Conservation (phyloP, 2,797 vertebrate species). For the Melanotaenia pygmaea region DNA sequence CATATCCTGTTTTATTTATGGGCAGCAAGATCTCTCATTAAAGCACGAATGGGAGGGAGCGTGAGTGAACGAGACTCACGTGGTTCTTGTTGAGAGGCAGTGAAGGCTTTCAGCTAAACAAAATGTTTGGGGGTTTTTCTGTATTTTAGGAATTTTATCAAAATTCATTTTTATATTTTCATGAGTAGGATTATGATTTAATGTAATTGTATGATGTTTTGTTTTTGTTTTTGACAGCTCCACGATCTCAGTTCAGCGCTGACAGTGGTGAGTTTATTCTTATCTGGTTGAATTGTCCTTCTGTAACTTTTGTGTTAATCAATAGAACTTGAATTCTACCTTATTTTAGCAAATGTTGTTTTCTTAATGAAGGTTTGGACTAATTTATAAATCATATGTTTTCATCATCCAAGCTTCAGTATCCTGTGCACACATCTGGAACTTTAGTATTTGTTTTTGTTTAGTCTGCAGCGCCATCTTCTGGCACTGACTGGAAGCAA, state of each 20-base stretch:
- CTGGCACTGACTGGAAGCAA: constrained; percentile 46
- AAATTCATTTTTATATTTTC: background rate
- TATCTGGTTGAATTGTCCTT: background rate
- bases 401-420: constrained; percentile 15
- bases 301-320: background rate
- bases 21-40: constrained; percentile 77
- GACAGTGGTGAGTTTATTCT: constrained; percentile 72
- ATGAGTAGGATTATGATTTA: background rate
- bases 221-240: constrained; percentile 56
- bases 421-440: constrained; percentile 35
- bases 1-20: constrained; percentile 78
- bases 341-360: background rate
- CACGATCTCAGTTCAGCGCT: constrained; percentile 70
- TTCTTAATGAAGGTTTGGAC: background rate
- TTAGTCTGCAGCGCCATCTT: constrained; percentile 65
- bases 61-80: constrained; percentile 42
- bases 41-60: constrained; percentile 61
- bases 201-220: constrained; percentile 21
- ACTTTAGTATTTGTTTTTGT: background rate
- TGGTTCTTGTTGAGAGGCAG: constrained; percentile 46
- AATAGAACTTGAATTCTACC: background rate
- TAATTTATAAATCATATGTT: constrained; percentile 6
- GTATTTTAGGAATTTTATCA: constrained; percentile 13
- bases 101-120: constrained; percentile 39
- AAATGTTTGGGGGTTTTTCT: constrained; percentile 14